Conservation (phyloP, 2,888 invertebrate species). For the Macrophya alboannulata region DNA sequence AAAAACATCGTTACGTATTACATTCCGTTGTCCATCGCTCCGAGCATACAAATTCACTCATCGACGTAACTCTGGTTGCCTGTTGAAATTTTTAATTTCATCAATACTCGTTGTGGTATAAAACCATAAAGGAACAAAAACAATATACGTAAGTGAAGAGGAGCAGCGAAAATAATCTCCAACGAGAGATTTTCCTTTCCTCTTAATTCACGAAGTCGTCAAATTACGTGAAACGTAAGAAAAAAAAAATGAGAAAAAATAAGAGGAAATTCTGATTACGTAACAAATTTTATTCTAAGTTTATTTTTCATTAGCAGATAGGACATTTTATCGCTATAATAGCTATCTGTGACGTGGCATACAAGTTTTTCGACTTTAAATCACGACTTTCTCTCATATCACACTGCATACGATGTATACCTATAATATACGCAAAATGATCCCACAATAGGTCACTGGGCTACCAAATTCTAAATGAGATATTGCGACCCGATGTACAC, state of each 20-base stretch:
- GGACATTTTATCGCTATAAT: background rate
- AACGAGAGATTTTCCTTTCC: background rate
- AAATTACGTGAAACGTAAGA: background rate
- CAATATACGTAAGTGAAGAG: background rate
- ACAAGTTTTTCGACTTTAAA: background rate
- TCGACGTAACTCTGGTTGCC: background rate
- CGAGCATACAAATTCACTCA: background rate
- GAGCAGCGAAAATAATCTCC: background rate
- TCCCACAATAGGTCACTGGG: background rate
- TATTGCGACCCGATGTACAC: background rate
- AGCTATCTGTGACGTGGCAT: background rate
- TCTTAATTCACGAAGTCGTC: background rate
- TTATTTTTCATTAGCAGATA: background rate
- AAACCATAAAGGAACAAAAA: background rate
- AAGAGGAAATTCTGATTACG: background rate
- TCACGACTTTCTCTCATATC: slow-evolving; percentile 1
- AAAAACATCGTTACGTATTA: slow-evolving; percentile 9
- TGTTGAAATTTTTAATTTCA: background rate
- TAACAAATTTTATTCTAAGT: background rate
- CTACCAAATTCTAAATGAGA: background rate
- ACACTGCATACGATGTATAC: too few relatives aligned
- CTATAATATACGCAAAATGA: background rate
- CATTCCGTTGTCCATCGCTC: slow-evolving; percentile 15
- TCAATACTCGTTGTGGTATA: background rate
- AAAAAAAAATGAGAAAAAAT: background rate